phyloP scores from a whole-genome alignment of 2,113 vertebrate species.

The Rousettus leschenaultii region DNA sequence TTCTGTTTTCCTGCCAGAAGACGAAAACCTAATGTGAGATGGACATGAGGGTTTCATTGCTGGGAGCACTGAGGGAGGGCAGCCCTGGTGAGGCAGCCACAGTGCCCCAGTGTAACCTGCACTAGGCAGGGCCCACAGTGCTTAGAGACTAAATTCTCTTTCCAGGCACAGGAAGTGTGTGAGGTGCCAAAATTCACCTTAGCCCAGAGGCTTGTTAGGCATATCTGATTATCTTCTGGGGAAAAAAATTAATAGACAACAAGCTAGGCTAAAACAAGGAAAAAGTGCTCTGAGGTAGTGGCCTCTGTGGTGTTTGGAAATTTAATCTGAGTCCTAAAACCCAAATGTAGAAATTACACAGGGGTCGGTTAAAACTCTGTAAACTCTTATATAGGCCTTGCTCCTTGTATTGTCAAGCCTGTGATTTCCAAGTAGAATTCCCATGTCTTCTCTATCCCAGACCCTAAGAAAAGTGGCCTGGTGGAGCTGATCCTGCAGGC shows the following conservation, averaged over 20 bases:
- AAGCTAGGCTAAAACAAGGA: not conserved
- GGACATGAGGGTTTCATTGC: accelerated
- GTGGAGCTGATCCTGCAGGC: conserved; percentile 94
- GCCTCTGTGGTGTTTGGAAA: not conserved
- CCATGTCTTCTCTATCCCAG: conserved; percentile 41
- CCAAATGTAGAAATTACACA: not conserved
- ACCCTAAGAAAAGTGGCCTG: conserved; percentile 83
- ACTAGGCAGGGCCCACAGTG: not conserved
- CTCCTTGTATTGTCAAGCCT: not conserved
- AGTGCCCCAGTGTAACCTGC: accelerated
- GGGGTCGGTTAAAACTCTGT: not conserved
- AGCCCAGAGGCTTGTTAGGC: not conserved
- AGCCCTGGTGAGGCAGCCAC: not conserved
- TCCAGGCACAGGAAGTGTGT: too few relatives aligned
- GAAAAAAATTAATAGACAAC: not conserved
- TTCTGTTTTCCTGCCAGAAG: not conserved
- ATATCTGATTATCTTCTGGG: not conserved
- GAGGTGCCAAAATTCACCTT: not conserved
- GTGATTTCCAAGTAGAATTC: conserved; percentile 45
- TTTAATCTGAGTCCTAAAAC: not conserved
- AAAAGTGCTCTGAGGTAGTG: not conserved
- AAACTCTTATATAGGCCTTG: not conserved
- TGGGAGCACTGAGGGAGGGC: accelerated
- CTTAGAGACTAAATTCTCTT: not conserved
- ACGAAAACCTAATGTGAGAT: not conserved